These are phyloP conservation scores for Takifugu bimaculatus DNA, from an alignment of 2,113 vertebrate species.

Conservation along the genomic window DNA sequence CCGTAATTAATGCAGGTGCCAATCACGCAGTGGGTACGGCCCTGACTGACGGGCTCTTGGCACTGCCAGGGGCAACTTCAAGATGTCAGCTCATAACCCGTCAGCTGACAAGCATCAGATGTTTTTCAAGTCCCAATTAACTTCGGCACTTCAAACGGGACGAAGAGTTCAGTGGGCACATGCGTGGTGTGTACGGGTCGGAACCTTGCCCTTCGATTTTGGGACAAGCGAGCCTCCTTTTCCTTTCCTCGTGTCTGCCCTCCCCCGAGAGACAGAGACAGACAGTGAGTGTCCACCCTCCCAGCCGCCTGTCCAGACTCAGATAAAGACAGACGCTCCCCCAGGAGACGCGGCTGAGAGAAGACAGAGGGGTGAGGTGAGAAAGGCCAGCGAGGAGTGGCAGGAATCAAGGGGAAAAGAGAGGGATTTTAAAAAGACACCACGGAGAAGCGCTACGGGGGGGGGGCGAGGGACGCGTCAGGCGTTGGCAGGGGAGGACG, in stretches of 20 bases:
- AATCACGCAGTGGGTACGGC: constrained; percentile 57
- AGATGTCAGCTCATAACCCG: constrained; percentile 31
- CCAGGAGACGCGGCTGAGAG: constrained; percentile 31
- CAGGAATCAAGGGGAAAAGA: constrained; percentile 7
- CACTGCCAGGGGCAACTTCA: constrained; percentile 25
- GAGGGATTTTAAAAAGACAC: background rate
- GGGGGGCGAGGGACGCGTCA: constrained; percentile 58
- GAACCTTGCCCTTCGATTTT: constrained; percentile 37
- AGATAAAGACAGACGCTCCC: constrained; percentile 65
- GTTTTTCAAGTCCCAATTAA: constrained; percentile 44
- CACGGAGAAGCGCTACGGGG: constrained; percentile 27
- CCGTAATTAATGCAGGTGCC: constrained; percentile 67
- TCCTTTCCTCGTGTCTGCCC: too few relatives aligned
- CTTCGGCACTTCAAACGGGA: constrained; percentile 33
- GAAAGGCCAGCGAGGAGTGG: constrained; percentile 52
- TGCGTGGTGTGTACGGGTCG: constrained; percentile 49
- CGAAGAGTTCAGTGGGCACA: constrained; percentile 18
- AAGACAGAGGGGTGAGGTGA: constrained; percentile 49
- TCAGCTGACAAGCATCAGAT: background rate
- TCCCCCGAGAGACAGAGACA: constrained; percentile 49
- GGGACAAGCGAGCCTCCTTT: constrained; percentile 7
- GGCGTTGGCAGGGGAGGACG: constrained; percentile 52
- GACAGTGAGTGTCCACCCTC: constrained; percentile 56
- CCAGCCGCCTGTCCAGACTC: constrained; percentile 36
- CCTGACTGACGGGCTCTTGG: constrained; percentile 61